Conservation (phyloP, 2,113 vertebrate genomes). For the Leucopternis melanops region DNA sequence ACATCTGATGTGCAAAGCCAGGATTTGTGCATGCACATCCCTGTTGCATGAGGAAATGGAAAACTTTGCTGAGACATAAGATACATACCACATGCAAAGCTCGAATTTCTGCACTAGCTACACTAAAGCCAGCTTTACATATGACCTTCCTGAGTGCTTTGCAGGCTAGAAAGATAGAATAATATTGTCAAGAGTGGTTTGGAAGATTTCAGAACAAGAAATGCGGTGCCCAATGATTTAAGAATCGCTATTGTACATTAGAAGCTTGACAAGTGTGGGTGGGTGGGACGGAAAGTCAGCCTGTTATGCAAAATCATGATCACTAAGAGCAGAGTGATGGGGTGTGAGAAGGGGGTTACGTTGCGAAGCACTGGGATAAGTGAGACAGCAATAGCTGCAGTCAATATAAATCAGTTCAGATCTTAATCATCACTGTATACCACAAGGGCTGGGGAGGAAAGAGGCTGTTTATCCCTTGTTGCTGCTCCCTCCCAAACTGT, state of each 20-base stretch:
- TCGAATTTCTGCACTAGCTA: not conserved
- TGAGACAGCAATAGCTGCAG: not conserved
- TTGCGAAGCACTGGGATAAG: not conserved
- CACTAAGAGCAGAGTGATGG: not conserved
- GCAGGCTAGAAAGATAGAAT: not conserved
- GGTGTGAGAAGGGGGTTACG: not conserved
- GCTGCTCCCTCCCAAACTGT: not conserved
- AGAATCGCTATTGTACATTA: not conserved
- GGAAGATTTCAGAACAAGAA: not conserved
- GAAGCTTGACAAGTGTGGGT: not conserved
- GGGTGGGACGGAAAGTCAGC: conserved; percentile 6
- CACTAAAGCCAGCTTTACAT: not conserved
- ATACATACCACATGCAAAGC: not conserved
- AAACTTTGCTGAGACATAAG: not conserved
- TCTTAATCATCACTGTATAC: not conserved
- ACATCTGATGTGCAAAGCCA: not conserved
- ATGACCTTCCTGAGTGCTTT: not conserved
- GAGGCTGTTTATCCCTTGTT: not conserved
- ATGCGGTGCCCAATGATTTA: not conserved
- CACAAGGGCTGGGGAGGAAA: not conserved
- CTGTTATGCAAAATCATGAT: not conserved
- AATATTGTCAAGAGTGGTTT: not conserved
- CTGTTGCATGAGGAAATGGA: not conserved
- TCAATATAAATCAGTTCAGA: conserved; percentile 1
- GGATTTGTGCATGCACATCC: not conserved